Evolutionary conservation across 2,113 vertebrate species (phyloP).

Genomic region (Forbesichthys papilliferus): DNA sequence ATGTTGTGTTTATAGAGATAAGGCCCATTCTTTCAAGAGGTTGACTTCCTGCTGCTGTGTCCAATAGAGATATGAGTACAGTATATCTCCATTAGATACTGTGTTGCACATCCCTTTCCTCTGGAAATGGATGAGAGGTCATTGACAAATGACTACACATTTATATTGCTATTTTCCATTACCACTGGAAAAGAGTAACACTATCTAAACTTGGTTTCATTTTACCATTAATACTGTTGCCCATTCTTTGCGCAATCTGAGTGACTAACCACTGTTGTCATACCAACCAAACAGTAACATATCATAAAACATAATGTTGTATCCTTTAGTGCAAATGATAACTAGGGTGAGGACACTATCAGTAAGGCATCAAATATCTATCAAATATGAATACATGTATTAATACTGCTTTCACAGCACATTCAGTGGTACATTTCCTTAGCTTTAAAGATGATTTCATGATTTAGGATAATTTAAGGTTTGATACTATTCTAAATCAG

Average conservation of each 20-base stretch:
- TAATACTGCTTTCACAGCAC: slow-evolving; percentile 24
- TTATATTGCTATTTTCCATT: slow-evolving; percentile 20
- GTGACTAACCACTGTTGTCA: slow-evolving; percentile 20
- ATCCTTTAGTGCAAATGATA: neutral
- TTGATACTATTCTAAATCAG: too few relatives aligned
- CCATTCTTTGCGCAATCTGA: slow-evolving; percentile 3
- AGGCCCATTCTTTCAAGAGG: slow-evolving; percentile 47
- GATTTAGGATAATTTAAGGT: too few relatives aligned
- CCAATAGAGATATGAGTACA: slow-evolving; percentile 46
- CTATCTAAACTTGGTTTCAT: slow-evolving; percentile 14
- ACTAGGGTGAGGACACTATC: slow-evolving; percentile 17
- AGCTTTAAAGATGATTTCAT: slow-evolving; percentile 4
- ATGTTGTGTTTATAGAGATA: slow-evolving; percentile 63
- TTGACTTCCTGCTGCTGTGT: slow-evolving; percentile 57
- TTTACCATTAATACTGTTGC: slow-evolving; percentile 19
- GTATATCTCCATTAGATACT: slow-evolving; percentile 40
- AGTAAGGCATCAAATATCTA: neutral
- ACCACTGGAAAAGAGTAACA: neutral
- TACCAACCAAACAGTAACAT: slow-evolving; percentile 49
- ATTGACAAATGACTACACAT: slow-evolving; percentile 9
- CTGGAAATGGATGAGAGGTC: slow-evolving; percentile 45
- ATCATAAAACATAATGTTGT: neutral
- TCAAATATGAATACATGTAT: too few relatives aligned
- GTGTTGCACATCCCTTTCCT: slow-evolving; percentile 44
- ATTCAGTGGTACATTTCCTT: slow-evolving; percentile 21